Evolutionary conservation across 2,888 invertebrate species (phyloP).

Genomic region (Peribatodes rhomboidaria): DNA sequence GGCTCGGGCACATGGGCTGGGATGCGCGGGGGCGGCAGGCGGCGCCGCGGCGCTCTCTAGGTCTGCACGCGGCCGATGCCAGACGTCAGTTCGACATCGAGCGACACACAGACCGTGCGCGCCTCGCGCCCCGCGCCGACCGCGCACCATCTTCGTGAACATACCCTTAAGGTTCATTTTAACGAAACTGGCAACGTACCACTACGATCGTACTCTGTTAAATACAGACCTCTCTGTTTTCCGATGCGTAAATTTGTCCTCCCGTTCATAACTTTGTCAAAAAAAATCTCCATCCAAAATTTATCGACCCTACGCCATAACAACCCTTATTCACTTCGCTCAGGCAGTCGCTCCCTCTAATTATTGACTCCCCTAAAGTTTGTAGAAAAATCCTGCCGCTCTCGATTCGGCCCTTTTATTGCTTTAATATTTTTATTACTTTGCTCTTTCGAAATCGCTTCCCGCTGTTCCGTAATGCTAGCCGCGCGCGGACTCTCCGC

Average conservation of each 20-base stretch:
- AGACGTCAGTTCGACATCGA: conserved; percentile 78
- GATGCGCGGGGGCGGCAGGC: conserved; percentile 78
- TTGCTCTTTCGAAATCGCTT: conserved; percentile 56
- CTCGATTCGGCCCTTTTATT: conserved; percentile 73
- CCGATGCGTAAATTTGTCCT: neutral
- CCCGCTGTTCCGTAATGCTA: conserved; percentile 47
- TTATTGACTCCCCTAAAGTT: conserved; percentile 85
- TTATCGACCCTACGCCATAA: conserved; percentile 83
- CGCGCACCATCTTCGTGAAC: conserved; percentile 49
- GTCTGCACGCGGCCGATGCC: conserved; percentile 53
- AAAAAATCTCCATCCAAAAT: conserved; percentile 56
- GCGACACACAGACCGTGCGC: conserved; percentile 81
- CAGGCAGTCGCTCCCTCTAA: conserved; percentile 82
- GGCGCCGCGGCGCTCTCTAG: conserved; percentile 67
- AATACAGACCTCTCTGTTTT: conserved; percentile 30
- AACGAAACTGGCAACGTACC: conserved; percentile 38
- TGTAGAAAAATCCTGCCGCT: conserved; percentile 72
- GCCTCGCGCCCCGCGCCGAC: conserved; percentile 69
- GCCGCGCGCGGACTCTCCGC: conserved; percentile 42
- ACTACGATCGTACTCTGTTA: too few species aligned
- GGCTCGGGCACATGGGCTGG: conserved; percentile 60
- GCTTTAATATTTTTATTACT: conserved; percentile 76
- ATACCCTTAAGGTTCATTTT: conserved; percentile 37
- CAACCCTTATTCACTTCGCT: conserved; percentile 83
- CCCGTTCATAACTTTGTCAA: conserved; percentile 28